phyloP scores from a whole-genome alignment of 1,140 invertebrate species.

The Potamilus streckersoni region DNA sequence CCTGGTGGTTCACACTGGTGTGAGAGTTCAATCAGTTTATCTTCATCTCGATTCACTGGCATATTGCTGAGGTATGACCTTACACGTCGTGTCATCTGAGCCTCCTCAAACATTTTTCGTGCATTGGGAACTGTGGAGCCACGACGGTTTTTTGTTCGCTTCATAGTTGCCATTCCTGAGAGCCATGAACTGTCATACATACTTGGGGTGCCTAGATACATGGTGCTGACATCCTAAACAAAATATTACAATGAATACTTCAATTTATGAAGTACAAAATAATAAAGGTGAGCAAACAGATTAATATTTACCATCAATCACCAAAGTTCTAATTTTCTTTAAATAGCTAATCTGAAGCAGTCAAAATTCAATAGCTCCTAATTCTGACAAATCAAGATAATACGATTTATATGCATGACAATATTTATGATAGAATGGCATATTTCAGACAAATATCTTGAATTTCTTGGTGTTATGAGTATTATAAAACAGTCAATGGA shows the following conservation, averaged over 20 bases:
- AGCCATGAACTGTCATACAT: constrained; percentile 50
- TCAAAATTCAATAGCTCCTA: background rate
- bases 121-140: constrained; percentile 87
- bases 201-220: constrained; percentile 54
- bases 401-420: too few relatives aligned
- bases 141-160: constrained; percentile 84
- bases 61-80: constrained; percentile 95
- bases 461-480: too few relatives aligned
- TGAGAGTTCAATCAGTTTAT: constrained; percentile 87
- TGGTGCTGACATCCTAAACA: constrained; percentile 59
- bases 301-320: background rate
- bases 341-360: background rate
- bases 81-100: constrained; percentile 95
- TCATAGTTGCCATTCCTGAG: constrained; percentile 82
- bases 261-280: background rate
- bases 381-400: background rate
- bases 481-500: too few relatives aligned
- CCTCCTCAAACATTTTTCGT: constrained; percentile 99
- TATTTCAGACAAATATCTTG: too few relatives aligned
- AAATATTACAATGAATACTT: constrained; percentile 1
- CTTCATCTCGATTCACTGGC: constrained; percentile 92
- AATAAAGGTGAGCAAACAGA: background rate
- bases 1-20: constrained; percentile 85
- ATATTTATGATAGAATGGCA: too few relatives aligned
- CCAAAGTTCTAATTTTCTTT: background rate